These are phyloP conservation scores for Drosophila willistoni DNA, from an alignment of 1,140 invertebrate genomes.

Conservation along the genomic window DNA sequence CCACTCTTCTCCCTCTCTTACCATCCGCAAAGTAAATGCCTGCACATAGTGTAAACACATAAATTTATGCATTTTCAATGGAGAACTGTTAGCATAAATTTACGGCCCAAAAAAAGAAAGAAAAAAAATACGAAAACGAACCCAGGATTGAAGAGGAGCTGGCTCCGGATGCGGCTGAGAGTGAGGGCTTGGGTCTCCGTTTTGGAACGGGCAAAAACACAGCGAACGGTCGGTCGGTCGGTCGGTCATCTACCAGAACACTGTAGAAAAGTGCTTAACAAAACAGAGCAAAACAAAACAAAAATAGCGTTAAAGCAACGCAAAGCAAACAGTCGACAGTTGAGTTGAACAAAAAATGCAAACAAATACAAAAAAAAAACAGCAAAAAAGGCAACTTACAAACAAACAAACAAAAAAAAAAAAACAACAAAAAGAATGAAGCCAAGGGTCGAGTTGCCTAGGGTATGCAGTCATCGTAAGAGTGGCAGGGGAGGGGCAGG, in stretches of 20 bases:
- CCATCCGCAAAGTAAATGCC: conserved; percentile 65
- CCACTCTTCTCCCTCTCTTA: neutral
- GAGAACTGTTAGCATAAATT: conserved; percentile 82
- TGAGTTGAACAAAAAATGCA: conserved; percentile 57
- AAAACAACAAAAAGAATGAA: conserved; percentile 13
- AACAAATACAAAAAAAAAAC: conserved; percentile 71
- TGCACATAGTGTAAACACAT: conserved; percentile 81
- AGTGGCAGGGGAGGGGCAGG: neutral
- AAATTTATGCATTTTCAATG: conserved; percentile 82
- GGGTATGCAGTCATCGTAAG: neutral
- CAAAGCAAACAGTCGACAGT: conserved; percentile 77
- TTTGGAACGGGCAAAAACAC: conserved; percentile 34
- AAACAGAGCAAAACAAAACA: conserved; percentile 64
- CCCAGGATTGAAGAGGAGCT: conserved; percentile 27
- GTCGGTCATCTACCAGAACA: conserved; percentile 12
- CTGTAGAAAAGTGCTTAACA: conserved; percentile 63
- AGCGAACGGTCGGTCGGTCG: neutral
- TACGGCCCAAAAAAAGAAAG: conserved; percentile 63
- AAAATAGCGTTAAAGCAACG: conserved; percentile 78
- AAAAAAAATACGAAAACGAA: conserved; percentile 49
- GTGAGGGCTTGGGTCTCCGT: conserved; percentile 11
- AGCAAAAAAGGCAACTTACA: conserved; percentile 73
- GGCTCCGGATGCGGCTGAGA: neutral
- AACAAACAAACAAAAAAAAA: conserved; percentile 36
- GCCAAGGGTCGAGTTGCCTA: conserved; percentile 42